A percentile compares a stretch with the other conserved stretches of the same genome.
Conservation (phyloP, 1,140 invertebrate genomes). For the Pantala flavescens region DNA sequence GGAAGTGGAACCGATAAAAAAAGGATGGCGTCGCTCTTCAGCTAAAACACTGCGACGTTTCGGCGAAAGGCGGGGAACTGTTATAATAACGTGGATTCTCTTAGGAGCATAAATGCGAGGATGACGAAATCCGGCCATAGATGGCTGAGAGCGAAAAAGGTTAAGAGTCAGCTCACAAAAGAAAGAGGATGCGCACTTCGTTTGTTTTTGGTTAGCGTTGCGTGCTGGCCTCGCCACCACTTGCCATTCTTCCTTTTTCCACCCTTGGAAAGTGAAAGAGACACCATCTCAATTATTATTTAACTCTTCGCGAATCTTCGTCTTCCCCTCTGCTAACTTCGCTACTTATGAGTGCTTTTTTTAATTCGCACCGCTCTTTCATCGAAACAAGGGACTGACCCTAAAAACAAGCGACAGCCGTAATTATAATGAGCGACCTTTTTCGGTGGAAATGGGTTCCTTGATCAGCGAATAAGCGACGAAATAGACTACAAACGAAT, state of each 20-base stretch:
- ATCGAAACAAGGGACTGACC: not conserved
- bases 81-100: not conserved
- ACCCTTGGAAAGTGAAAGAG: not conserved
- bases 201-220: not conserved
- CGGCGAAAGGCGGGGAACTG: not conserved
- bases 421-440: not conserved
- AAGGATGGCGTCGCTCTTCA: not conserved
- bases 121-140: no score
- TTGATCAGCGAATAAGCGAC: no score
- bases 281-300: not conserved
- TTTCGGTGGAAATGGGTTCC: not conserved
- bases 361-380: not conserved
- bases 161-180: not conserved
- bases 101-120: not conserved
- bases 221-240: conserved; percentile 4
- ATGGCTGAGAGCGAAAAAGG: no score
- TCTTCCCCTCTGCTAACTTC: not conserved
- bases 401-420: not conserved
- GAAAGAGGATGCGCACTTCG: not conserved
- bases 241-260: not conserved
- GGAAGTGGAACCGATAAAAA: no score
- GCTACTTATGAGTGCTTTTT: not conserved
- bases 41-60: not conserved
- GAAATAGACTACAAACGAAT: no score
- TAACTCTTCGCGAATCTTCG: not conserved